Conservation (phyloP, 2,888 invertebrate species). For the Anoplius nigerrimus region DNA sequence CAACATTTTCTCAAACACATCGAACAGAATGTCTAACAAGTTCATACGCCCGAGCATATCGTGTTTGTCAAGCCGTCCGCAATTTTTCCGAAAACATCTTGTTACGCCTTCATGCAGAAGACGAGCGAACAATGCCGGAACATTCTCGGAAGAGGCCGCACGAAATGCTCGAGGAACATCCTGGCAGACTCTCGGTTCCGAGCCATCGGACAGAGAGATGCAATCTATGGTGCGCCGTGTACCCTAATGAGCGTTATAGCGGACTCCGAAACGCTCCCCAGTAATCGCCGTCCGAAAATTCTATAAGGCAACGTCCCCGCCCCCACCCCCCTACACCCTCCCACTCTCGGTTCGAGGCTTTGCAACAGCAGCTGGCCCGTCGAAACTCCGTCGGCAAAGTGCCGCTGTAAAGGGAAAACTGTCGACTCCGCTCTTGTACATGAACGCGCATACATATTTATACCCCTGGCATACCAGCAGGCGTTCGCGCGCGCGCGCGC, state of each 20-base stretch:
- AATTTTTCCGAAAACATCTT: too few species aligned
- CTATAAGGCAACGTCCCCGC: conserved; percentile 45
- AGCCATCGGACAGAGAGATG: neutral
- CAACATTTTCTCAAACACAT: too few species aligned
- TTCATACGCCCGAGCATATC: too few species aligned
- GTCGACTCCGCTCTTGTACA: conserved; percentile 37
- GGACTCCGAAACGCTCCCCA: conserved; percentile 39
- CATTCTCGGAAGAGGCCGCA: too few species aligned
- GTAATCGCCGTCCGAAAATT: conserved; percentile 55
- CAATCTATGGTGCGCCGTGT: neutral
- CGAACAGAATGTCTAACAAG: too few species aligned
- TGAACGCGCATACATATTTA: neutral
- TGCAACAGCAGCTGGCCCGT: conserved; percentile 49
- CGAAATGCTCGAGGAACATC: too few species aligned
- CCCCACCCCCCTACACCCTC: conserved; percentile 27
- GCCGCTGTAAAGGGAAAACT: conserved; percentile 48
- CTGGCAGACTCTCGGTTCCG: too few species aligned
- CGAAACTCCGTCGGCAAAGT: conserved; percentile 51
- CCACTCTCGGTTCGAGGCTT: conserved; percentile 44
- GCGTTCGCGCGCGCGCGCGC: too few species aligned
- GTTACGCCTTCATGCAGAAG: too few species aligned
- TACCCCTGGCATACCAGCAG: neutral
- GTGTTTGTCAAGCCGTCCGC: too few species aligned
- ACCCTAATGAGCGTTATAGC: conserved; percentile 41
- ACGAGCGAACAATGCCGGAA: too few species aligned